A percentile compares a stretch with the other conserved stretches of the same genome.
Conservation (phyloP, 1,140 invertebrate species). For the Drosophila prosaltans region DNA sequence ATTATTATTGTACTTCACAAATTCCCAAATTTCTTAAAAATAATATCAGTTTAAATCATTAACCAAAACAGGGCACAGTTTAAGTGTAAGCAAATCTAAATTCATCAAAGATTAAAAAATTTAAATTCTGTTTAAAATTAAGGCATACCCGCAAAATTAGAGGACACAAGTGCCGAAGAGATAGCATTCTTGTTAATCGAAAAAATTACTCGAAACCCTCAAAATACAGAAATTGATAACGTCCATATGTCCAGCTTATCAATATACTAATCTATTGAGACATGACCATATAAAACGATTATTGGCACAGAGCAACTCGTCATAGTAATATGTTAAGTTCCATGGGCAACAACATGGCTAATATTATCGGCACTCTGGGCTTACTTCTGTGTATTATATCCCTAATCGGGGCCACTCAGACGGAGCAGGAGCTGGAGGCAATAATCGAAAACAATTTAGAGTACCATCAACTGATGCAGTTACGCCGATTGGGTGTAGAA, state of each 20-base stretch:
- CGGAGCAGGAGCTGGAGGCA: neutral
- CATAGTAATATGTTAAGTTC: neutral
- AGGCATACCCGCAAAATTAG: neutral
- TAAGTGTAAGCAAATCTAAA: too few species aligned
- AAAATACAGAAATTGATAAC: neutral
- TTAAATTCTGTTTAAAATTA: neutral
- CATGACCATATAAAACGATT: neutral
- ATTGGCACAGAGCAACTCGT: neutral
- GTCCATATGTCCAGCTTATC: neutral
- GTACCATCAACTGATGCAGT: neutral
- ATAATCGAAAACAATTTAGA: neutral
- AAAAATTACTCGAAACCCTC: neutral
- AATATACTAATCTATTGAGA: neutral
- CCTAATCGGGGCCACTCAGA: neutral
- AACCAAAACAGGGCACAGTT: too few species aligned
- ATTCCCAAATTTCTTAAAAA: too few species aligned
- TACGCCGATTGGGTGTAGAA: constrained; percentile 22
- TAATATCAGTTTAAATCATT: too few species aligned
- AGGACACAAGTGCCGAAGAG: neutral
- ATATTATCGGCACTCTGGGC: neutral
- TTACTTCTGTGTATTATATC: neutral
- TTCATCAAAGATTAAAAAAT: neutral
- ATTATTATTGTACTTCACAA: too few species aligned
- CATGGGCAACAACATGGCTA: neutral
- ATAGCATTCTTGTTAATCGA: neutral